Percentiles rank a stretch among this genome's conserved stretches.
Evolutionary conservation across 2,797 vertebrate species (phyloP).

Genomic region (Alcedo quadribrachys): DNA sequence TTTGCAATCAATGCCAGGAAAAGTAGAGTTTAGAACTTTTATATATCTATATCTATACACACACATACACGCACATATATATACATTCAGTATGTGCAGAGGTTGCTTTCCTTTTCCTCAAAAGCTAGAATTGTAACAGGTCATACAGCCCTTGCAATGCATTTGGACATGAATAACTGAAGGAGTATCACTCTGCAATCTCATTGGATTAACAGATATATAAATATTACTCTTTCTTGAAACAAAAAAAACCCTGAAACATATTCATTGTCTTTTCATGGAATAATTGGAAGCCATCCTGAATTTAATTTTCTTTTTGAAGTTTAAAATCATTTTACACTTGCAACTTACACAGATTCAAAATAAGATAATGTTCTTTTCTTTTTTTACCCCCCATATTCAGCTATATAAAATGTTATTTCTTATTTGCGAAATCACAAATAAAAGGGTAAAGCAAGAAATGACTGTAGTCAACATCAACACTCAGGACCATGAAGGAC

Average conservation of each 20-base stretch:
- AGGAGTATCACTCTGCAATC: background rate
- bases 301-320: background rate
- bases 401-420: background rate
- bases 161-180: background rate
- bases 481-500: background rate
- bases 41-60: background rate
- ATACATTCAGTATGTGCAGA: background rate
- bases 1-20: conserved; percentile 20
- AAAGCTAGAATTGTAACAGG: background rate
- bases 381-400: background rate
- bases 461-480: background rate
- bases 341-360: background rate
- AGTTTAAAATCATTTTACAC: background rate
- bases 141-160: background rate
- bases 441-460: background rate
- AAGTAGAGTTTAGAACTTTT: background rate
- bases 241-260: background rate
- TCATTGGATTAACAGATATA: background rate
- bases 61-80: background rate
- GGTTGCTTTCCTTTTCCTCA: background rate
- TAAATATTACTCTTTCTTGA: background rate
- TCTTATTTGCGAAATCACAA: background rate
- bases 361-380: background rate
- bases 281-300: background rate
- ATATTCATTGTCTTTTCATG: background rate